Conservation (phyloP, 2,797 vertebrate genomes). For the Sphenopsis melanotis region DNA sequence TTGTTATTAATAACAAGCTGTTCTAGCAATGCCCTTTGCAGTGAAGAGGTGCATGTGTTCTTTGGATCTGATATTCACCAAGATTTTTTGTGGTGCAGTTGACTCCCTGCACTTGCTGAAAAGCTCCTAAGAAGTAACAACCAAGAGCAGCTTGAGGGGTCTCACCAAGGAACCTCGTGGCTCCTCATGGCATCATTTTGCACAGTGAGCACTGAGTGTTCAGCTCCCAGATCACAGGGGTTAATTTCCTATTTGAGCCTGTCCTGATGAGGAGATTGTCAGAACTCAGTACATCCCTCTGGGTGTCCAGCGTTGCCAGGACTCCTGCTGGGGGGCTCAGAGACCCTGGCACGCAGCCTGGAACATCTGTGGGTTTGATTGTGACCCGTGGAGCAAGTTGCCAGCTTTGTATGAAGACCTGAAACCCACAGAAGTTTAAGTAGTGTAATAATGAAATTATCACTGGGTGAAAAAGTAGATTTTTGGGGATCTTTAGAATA, state of each 20-base stretch:
- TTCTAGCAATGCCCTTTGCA: not conserved
- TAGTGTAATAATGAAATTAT: no score
- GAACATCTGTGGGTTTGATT: no score
- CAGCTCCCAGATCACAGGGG: not conserved
- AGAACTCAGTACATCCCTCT: no score
- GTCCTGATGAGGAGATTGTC: not conserved
- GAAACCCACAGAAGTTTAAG: no score
- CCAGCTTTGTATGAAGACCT: no score
- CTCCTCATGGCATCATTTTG: not conserved
- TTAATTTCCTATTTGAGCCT: not conserved
- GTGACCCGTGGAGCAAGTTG: no score
- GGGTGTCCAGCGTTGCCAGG: no score
- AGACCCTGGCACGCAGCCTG: no score
- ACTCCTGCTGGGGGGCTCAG: no score
- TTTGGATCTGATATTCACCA: not conserved
- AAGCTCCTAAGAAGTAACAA: not conserved
- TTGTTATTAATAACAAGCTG: not conserved
- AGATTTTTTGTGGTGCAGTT: not conserved
- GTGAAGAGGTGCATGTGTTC: fast-evolving
- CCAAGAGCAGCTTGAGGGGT: not conserved
- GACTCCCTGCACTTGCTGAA: not conserved
- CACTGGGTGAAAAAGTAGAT: no score
- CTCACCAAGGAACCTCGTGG: not conserved
- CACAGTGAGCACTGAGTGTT: fast-evolving
- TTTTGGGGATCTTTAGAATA: no score